These are phyloP conservation scores for Agapostemon virescens DNA, from an alignment of 2,888 invertebrate genomes.

Conservation along the genomic window DNA sequence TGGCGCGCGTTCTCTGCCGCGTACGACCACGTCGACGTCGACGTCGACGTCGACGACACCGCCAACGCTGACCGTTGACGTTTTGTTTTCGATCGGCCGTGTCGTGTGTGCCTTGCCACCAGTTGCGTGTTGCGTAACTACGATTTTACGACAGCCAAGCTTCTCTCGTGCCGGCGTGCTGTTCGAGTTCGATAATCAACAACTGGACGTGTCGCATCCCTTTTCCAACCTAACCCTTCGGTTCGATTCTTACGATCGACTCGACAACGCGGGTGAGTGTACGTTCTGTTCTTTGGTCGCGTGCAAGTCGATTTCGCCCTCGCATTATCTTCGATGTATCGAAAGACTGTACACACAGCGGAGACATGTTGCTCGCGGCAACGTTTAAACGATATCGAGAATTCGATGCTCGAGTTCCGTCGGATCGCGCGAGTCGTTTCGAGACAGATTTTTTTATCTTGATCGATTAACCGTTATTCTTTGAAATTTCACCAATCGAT, in stretches of 20 bases:
- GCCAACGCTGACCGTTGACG: constrained; percentile 57
- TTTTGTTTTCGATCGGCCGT: constrained; percentile 60
- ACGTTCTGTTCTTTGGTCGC: neutral
- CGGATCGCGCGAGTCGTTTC: neutral
- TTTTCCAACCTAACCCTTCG: neutral
- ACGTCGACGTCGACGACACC: constrained; percentile 13
- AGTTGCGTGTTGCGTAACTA: constrained; percentile 78
- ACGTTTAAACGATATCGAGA: neutral
- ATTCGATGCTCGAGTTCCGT: neutral
- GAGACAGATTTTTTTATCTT: neutral
- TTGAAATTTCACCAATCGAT: neutral
- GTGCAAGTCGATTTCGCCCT: neutral
- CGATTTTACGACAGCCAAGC: constrained; percentile 62
- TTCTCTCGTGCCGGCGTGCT: constrained; percentile 24
- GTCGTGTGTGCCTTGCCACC: constrained; percentile 75
- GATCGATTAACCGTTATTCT: neutral
- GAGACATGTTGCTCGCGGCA: neutral
- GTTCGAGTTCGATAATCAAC: constrained; percentile 29
- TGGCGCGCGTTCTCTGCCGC: constrained; percentile 22
- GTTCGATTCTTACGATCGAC: neutral
- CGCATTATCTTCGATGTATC: constrained; percentile 4
- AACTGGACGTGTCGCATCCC: constrained; percentile 32
- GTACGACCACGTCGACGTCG: constrained; percentile 23
- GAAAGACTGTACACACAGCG: neutral
- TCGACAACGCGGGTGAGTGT: constrained; percentile 26